Evolutionary conservation across 2,113 vertebrate species (phyloP).

Genomic region (Oreochromis niloticus): DNA sequence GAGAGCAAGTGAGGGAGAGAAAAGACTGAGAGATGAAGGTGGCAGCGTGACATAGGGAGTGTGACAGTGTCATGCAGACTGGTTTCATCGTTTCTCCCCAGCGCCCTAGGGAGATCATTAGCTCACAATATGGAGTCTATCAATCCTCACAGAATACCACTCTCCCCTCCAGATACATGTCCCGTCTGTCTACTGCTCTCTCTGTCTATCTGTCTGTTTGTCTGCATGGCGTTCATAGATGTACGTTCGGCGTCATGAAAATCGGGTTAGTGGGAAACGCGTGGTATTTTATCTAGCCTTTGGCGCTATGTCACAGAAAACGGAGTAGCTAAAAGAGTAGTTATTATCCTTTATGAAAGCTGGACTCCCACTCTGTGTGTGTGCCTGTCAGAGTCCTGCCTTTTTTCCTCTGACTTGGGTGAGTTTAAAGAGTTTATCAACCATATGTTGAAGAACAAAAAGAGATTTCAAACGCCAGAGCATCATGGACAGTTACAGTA

Average conservation of each 20-base stretch:
- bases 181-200: slow-evolving; percentile 42
- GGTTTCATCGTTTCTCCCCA: slow-evolving; percentile 60
- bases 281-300: not conserved
- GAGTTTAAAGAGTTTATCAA: not conserved
- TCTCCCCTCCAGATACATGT: slow-evolving; percentile 58
- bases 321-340: slow-evolving; percentile 8
- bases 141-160: slow-evolving; percentile 68
- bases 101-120: slow-evolving; percentile 71
- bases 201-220: slow-evolving; percentile 31
- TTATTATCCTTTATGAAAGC: not conserved
- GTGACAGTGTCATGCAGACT: slow-evolving; percentile 64
- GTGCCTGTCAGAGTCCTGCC: not conserved
- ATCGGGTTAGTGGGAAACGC: slow-evolving; percentile 15
- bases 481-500: not conserved
- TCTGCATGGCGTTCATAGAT: slow-evolving; percentile 19
- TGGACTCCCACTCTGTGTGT: not conserved
- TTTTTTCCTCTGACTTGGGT: not conserved
- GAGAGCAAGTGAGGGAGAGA: not conserved
- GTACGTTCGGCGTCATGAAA: slow-evolving; percentile 18
- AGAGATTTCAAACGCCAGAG: not conserved
- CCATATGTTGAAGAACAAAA: not conserved
- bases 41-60: slow-evolving; percentile 52
- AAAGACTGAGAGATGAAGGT: slow-evolving; percentile 55
- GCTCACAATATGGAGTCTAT: slow-evolving; percentile 71
- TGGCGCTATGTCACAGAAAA: not conserved